Evolutionary conservation across 2,113 vertebrate species (phyloP).

Genomic region (Bos taurus): DNA sequence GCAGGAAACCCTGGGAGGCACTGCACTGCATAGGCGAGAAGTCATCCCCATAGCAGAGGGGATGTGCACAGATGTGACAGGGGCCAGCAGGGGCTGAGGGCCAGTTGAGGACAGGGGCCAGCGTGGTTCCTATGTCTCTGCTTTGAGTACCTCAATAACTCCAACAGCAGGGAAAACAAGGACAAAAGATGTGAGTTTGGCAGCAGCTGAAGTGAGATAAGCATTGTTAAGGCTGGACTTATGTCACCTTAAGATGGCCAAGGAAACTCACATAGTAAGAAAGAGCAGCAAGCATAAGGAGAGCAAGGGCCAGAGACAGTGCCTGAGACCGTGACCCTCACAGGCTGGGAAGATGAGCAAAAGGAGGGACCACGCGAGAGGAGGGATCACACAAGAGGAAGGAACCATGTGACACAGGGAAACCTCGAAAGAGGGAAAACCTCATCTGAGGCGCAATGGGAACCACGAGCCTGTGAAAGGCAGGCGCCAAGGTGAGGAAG

Average conservation of each 20-base stretch:
- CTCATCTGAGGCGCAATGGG: rapidly evolving
- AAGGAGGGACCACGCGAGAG: rapidly evolving
- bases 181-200: neutral
- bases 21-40: neutral
- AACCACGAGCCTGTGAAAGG: neutral
- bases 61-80: neutral
- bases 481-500: neutral
- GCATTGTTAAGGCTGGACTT: neutral
- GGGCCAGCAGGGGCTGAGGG: neutral
- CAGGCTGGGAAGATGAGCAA: neutral
- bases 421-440: neutral
- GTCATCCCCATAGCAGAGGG: neutral
- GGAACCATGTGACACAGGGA: neutral
- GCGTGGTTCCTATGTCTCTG: neutral
- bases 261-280: neutral
- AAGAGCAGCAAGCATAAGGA: neutral
- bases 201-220: neutral
- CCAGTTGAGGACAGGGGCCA: neutral
- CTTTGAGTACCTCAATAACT: neutral
- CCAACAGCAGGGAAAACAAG: neutral
- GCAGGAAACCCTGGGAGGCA: neutral
- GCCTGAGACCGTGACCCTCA: neutral
- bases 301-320: neutral
- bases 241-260: neutral
- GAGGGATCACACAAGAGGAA: neutral